phyloP scores from a whole-genome alignment of 1,140 invertebrate species.

The Drosophila pectinifera region DNA sequence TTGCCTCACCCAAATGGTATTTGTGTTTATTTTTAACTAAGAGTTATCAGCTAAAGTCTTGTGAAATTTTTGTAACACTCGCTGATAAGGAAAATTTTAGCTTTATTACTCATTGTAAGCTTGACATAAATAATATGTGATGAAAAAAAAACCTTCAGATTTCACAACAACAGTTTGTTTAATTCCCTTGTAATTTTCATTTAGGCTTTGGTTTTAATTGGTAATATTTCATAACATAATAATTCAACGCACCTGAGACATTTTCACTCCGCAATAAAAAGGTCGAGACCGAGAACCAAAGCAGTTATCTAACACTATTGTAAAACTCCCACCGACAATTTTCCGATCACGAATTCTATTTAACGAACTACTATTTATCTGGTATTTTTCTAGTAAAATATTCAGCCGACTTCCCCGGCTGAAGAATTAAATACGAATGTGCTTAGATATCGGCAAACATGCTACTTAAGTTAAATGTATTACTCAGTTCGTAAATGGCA shows the following conservation, averaged over 20 bases:
- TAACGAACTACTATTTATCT: neutral
- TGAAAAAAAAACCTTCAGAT: neutral
- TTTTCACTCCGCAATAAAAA: too few species aligned
- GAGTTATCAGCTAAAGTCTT: neutral
- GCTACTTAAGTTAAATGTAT: neutral
- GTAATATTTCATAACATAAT: too few species aligned
- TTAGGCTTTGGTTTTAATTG: too few species aligned
- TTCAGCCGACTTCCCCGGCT: neutral
- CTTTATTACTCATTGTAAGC: neutral
- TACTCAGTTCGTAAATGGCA: neutral
- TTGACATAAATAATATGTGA: too few species aligned
- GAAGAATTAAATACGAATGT: conserved; percentile 1
- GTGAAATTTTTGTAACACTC: neutral
- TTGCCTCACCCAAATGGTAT: neutral
- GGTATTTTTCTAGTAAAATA: neutral
- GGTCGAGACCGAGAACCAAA: too few species aligned
- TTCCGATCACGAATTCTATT: too few species aligned
- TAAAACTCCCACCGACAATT: neutral
- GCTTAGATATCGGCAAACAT: conserved; percentile 5
- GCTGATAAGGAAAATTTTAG: neutral
- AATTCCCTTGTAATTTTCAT: too few species aligned
- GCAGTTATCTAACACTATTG: too few species aligned
- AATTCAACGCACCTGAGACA: conserved; percentile 3
- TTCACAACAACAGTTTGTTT: neutral
- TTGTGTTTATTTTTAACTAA: neutral